Percentiles rank a stretch among this genome's conserved stretches.
These are phyloP conservation scores for Pogonocherus hispidulus DNA, from an alignment of 2,888 invertebrate species.

Conservation along the genomic window DNA sequence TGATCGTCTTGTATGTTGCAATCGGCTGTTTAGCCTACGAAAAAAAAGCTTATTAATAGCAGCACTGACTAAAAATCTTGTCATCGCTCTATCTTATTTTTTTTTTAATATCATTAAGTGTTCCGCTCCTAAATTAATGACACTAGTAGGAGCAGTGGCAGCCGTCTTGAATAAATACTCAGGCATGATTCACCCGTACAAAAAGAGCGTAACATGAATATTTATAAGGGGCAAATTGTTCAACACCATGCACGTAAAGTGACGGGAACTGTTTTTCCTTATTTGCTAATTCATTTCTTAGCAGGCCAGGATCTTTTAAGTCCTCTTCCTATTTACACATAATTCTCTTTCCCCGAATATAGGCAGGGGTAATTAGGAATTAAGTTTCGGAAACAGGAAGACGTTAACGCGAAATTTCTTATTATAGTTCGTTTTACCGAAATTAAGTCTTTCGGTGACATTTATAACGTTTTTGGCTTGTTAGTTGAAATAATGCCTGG, in stretches of 20 bases:
- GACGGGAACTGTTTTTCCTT: neutral
- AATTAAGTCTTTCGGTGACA: too few relatives aligned
- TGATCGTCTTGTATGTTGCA: too few relatives aligned
- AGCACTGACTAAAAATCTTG: too few relatives aligned
- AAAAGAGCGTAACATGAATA: neutral
- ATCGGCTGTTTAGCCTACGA: too few relatives aligned
- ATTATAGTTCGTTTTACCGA: too few relatives aligned
- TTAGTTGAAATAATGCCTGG: too few relatives aligned
- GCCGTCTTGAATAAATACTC: neutral
- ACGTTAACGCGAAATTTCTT: too few relatives aligned
- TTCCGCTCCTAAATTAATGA: neutral
- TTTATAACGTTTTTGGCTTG: too few relatives aligned
- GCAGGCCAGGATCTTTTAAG: neutral
- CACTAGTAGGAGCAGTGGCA: neutral
- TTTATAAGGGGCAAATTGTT: neutral
- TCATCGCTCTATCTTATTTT: too few relatives aligned
- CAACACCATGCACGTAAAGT: neutral
- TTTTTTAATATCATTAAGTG: neutral
- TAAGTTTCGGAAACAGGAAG: neutral
- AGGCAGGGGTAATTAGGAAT: neutral
- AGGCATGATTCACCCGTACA: neutral
- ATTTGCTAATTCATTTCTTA: neutral
- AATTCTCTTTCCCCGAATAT: neutral
- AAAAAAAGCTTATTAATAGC: too few relatives aligned
- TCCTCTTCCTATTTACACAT: neutral